These are phyloP conservation scores for Rhorus exstirpatorius DNA, from an alignment of 2,888 invertebrate genomes.

Conservation along the genomic window DNA sequence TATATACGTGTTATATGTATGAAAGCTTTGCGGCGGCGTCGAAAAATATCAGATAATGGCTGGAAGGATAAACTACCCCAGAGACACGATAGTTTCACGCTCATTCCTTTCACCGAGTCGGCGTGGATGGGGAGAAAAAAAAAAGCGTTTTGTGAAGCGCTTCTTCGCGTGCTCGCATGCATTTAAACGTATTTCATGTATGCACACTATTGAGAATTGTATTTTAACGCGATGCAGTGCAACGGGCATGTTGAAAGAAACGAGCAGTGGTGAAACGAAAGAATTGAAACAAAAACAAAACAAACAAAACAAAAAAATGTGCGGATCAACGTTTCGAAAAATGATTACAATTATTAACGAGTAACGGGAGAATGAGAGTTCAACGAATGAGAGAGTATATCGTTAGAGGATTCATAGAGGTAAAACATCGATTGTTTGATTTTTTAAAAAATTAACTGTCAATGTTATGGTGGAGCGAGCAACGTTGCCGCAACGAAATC, in stretches of 20 bases:
- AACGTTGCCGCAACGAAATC: no score
- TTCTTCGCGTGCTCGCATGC: slow-evolving; percentile 24
- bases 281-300: neutral
- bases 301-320: slow-evolving; percentile 5
- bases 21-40: no score
- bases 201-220: slow-evolving; percentile 74
- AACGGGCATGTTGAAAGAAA: slow-evolving; percentile 15
- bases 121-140: neutral
- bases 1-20: no score
- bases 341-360: neutral
- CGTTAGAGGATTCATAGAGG: no score
- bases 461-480: no score
- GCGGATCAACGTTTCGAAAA: neutral
- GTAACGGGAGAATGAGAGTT: neutral
- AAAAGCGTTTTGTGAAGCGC: slow-evolving; percentile 9
- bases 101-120: slow-evolving; percentile 2
- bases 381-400: no score
- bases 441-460: no score
- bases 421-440: no score
- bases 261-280: slow-evolving; percentile 46
- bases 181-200: slow-evolving; percentile 55
- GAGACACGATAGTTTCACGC: slow-evolving; percentile 15
- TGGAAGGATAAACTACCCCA: slow-evolving; percentile 2
- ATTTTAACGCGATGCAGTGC: slow-evolving; percentile 65
- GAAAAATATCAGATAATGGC: slow-evolving; percentile 10